Base-by-base conservation (phyloP, 2,888 invertebrate genomes). In the Ichneumoninae sp. region DNA sequence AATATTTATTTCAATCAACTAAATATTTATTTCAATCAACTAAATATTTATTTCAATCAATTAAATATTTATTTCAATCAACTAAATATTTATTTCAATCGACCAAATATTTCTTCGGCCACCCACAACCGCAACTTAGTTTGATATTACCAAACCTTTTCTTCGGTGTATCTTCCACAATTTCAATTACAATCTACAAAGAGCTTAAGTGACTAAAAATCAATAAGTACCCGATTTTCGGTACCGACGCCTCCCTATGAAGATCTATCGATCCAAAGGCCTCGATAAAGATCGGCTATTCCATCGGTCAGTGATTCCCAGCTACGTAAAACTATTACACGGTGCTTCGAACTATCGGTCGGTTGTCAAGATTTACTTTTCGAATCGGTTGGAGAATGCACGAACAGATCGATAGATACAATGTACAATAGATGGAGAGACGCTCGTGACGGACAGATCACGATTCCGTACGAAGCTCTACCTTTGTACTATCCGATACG, bases 401-500 rank as follows among this genome's bases (percentile, higher is more conserved):
- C 36, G 57, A 75, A 16, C 69, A 69, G 74, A 81, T 81, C 81
- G 68, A 60, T 68, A 57, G 44, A 68, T 79, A 54, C 13, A 36
- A 19, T 19, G 22, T 33, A 69, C 36, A 54, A 54, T 36, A 33
- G 40, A 33, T 19, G 63, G n/a, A 30, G 60, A 63, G 26, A 40
- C 44, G 50, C 19, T 26, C 19, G 10, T 63, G 63, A 81, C 33
- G 40, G 81, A 81, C 75, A 44, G 50, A 52, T 68, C 30, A 66
- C 54, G 44, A 66, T 74, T 75, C 33, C 60, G 47, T 68, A 69
- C 69, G 60, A 36, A 16, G 52, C 50, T 63, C 8, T 8, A 0
- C 26, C 26, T 30, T 44, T 47, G 7, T 71, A 33, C 26, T 52
- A 19, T 44, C 33, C 40, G 36, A 36, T 33, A 70, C 36, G 19